Evolutionary conservation across 2,888 invertebrate species (phyloP), one percentile per base, ranked within the genome.

Genomic region (Cantharis flavilabris): DNA sequence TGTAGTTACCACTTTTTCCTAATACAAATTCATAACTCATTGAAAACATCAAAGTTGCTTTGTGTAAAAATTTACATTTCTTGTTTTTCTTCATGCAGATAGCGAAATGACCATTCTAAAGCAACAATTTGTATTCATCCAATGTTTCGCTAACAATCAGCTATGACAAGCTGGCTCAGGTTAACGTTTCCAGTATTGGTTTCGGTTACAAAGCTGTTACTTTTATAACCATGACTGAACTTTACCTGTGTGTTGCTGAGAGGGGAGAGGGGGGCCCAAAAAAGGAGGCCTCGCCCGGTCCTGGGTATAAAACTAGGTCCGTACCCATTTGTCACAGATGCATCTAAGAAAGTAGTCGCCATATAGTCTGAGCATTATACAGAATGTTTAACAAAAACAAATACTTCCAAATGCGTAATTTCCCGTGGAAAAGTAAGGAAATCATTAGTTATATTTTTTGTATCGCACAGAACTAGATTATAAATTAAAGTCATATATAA

Each of bases 361-460:
- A 81, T 80, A 81, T 80, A 77, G 81, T 80, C 75, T 74, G 74
- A 72, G 78, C 73, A 75, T 75, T 78, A 23, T 80, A 75, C 75
- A 71, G 76, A 70, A 77, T 77, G 79, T 79, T 73, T 71, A 71
- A 80, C 77, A 83, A 83, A 84, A 83, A 84, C 80, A 78, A 79
- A 82, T 82, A 83, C 80, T 72, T 69, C 84, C 84, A 84, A 85
- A 84, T 82, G 82, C 81, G 84, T 82, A 81, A 82, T 80, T 84
- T 84, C 83, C 84, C 83, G 84, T 80, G 84, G 84, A 84, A 83
- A 83, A 84, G 84, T 82, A 81, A 83, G 84, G 84, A 84, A 85
- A 85, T 85, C 85, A 84, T 84, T 84, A 84, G 83, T 84, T 84
- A 84, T 81, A 84, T 83, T 84, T 81, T 82, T 81, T 82, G 78